Evolutionary conservation across 2,888 invertebrate species (phyloP).

Genomic region (Priocnemis perturbator): DNA sequence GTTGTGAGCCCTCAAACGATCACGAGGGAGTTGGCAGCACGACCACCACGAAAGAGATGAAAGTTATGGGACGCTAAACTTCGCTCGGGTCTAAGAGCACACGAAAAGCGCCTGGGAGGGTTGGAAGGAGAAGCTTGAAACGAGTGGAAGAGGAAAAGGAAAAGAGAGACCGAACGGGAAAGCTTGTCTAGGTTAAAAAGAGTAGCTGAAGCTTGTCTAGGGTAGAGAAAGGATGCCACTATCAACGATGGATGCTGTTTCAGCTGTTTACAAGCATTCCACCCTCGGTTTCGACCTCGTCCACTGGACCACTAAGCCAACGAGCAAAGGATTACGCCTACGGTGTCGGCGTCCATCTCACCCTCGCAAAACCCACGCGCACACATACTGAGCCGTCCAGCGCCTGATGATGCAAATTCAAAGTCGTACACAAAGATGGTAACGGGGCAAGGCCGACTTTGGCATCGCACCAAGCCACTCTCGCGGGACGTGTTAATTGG

Average conservation of each 20-base stretch:
- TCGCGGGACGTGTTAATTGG: constrained; percentile 41
- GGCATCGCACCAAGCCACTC: constrained; percentile 40
- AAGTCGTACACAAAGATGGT: constrained; percentile 34
- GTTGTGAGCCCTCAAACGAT: background rate
- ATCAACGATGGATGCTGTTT: constrained; percentile 50
- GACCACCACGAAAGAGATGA: too few relatives aligned
- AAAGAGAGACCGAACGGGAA: background rate
- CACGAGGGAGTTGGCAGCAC: constrained; percentile 6
- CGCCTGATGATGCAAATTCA: constrained; percentile 44
- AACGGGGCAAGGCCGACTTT: constrained; percentile 19
- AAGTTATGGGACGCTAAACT: too few relatives aligned
- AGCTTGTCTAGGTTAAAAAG: too few relatives aligned
- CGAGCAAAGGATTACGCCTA: constrained; percentile 49
- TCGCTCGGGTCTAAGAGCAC: background rate
- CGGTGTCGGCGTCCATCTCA: constrained; percentile 27
- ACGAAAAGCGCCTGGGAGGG: constrained; percentile 15
- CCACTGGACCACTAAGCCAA: constrained; percentile 39
- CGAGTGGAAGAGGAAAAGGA: background rate
- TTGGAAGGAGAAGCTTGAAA: background rate
- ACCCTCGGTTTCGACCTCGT: constrained; percentile 44
- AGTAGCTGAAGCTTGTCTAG: too few relatives aligned
- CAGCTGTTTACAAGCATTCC: constrained; percentile 55
- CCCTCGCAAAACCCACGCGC: constrained; percentile 2
- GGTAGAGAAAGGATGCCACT: background rate
- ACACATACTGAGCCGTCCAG: constrained; percentile 10